Evolutionary conservation across 30 jellyfish, hydroid and myxozoan species (phyloP).

Genomic region (Catostylus mosaicus): DNA sequence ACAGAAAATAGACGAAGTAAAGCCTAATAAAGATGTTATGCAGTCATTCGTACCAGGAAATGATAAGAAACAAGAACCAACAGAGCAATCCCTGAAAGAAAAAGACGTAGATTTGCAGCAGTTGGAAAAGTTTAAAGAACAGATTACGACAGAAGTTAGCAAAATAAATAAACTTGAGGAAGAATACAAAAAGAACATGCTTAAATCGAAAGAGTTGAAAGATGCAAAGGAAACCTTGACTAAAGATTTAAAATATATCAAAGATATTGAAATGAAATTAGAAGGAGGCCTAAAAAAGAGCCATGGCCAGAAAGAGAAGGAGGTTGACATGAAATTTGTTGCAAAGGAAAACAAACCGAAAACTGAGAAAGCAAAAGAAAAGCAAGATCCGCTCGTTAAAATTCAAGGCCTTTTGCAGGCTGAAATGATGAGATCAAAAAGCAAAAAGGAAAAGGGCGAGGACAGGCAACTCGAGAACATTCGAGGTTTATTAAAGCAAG

Average conservation of each 20-base stretch:
- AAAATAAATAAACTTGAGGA: constrained; percentile 83
- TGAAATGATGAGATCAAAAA: constrained; percentile 66
- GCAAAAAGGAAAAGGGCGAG: constrained; percentile 40
- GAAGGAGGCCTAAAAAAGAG: constrained; percentile 33
- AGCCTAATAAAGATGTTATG: constrained; percentile 10
- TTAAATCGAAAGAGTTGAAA: constrained; percentile 73
- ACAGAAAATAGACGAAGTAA: constrained; percentile 28
- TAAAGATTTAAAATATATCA: constrained; percentile 84
- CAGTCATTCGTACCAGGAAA: constrained; percentile 63
- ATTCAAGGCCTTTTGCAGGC: constrained; percentile 89
- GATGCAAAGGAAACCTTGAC: constrained; percentile 77
- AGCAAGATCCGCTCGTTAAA: constrained; percentile 84
- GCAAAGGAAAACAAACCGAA: constrained; percentile 1
- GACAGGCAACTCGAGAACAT: constrained; percentile 78
- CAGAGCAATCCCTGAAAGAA: constrained; percentile 1
- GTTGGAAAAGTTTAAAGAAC: constrained; percentile 79
- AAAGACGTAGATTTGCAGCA: constrained; percentile 47
- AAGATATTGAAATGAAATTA: constrained; percentile 77
- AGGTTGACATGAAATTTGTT: constrained; percentile 19
- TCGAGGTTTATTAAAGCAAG: constrained; percentile 58
- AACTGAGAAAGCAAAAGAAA: constrained; percentile 11
- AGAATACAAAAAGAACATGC: constrained; percentile 73
- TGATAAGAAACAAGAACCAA: background rate
- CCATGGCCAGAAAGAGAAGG: background rate
- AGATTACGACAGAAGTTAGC: constrained; percentile 79